Evolutionary conservation across 2,113 vertebrate genomes (phyloP).

Genomic region (Nestor notabilis): DNA sequence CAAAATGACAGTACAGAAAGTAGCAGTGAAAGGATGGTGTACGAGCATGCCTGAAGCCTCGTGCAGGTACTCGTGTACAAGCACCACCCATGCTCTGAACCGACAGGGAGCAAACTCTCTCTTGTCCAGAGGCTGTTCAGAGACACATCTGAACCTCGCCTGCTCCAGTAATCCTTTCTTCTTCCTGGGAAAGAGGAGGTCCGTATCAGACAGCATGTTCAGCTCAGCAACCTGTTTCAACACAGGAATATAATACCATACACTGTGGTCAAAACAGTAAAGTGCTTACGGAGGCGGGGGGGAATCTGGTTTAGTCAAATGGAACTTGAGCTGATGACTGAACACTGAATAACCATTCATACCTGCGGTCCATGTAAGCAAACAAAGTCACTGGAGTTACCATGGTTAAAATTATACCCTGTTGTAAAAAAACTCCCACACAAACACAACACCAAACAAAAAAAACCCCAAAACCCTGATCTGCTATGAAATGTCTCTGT

Average conservation of each 20-base stretch:
- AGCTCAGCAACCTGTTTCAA: neutral
- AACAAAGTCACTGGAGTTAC: neutral
- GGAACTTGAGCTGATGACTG: neutral
- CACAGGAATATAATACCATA: neutral
- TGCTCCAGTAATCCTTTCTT: neutral
- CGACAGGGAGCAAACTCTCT: neutral
- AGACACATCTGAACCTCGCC: neutral
- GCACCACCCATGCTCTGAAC: neutral
- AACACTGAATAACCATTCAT: neutral
- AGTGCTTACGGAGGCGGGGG: fast-evolving
- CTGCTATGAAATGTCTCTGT: neutral
- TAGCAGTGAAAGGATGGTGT: neutral
- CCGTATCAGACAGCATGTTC: neutral
- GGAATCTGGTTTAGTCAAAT: neutral
- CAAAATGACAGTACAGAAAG: neutral
- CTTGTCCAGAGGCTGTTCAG: neutral
- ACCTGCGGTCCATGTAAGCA: neutral
- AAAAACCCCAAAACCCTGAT: neutral
- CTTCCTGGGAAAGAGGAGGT: neutral
- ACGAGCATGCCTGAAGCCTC: neutral
- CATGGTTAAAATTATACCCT: neutral
- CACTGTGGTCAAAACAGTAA: neutral
- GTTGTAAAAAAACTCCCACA: neutral
- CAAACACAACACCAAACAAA: neutral
- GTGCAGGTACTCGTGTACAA: fast-evolving